Evolutionary conservation across 2,113 vertebrate genomes (phyloP).

Genomic region (Strix uralensis): DNA sequence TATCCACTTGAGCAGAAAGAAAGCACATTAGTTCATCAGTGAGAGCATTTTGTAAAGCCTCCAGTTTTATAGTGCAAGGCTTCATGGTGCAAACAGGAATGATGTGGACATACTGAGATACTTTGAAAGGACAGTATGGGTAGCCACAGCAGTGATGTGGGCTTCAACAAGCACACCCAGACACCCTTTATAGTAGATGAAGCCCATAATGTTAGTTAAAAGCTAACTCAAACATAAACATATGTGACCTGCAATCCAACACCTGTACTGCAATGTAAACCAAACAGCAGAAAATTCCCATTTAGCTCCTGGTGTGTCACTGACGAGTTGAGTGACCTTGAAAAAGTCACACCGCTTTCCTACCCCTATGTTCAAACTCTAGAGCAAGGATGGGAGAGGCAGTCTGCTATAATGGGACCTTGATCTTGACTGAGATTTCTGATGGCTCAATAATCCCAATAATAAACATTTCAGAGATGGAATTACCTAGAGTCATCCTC

Average conservation of each 20-base stretch:
- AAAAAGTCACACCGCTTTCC: background rate
- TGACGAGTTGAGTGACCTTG: background rate
- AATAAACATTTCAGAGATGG: background rate
- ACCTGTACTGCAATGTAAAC: background rate
- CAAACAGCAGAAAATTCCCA: background rate
- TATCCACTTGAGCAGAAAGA: background rate
- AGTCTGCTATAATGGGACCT: background rate
- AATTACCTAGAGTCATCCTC: slow-evolving; percentile 21
- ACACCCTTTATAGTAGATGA: background rate
- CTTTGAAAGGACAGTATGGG: background rate
- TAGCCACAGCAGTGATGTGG: background rate
- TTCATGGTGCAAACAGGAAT: background rate
- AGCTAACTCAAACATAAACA: background rate
- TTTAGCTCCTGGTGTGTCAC: background rate
- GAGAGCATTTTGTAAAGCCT: background rate
- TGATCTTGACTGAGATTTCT: background rate
- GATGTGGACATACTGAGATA: background rate
- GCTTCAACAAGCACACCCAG: background rate
- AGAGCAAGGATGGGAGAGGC: background rate
- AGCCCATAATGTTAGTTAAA: background rate
- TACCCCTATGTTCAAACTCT: background rate
- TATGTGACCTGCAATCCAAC: background rate
- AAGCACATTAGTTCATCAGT: background rate
- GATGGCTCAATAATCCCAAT: background rate
- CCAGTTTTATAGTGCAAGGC: background rate